Conservation (phyloP, 1,140 invertebrate species). For the Metaphire vulgaris region DNA sequence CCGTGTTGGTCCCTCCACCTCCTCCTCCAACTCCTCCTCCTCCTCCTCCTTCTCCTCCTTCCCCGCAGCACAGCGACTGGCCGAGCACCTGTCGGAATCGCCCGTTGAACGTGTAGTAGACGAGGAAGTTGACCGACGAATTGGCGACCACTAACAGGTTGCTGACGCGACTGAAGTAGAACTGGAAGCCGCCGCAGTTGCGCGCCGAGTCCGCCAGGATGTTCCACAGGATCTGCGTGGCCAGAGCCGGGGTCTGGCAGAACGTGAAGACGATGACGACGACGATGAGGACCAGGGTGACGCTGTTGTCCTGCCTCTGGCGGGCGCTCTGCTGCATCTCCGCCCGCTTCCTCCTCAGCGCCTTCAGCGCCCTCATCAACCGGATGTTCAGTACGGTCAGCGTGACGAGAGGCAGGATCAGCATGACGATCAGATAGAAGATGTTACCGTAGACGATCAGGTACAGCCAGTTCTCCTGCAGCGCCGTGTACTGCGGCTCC, state of each 20-base stretch:
- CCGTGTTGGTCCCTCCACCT: too few species aligned
- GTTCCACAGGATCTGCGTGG: conserved; percentile 28
- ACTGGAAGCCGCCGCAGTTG: conserved; percentile 29
- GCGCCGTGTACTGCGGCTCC: neutral
- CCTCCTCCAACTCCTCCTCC: too few species aligned
- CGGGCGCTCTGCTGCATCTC: conserved; percentile 31
- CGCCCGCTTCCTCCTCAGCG: conserved; percentile 22
- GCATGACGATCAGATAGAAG: conserved; percentile 28
- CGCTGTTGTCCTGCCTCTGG: conserved; percentile 30
- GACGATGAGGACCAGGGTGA: conserved; percentile 30
- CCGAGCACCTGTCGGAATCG: conserved; percentile 24
- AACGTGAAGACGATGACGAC: conserved; percentile 30
- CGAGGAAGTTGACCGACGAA: conserved; percentile 27
- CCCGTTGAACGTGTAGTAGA: conserved; percentile 29
- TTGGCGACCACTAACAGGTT: conserved; percentile 26
- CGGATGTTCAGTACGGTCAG: conserved; percentile 30
- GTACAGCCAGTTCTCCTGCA: conserved; percentile 6
- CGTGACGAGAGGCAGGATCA: conserved; percentile 23
- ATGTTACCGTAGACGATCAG: conserved; percentile 26
- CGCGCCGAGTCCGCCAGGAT: conserved; percentile 11
- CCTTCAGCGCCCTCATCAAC: conserved; percentile 28
- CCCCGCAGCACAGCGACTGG: neutral
- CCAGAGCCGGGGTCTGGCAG: conserved; percentile 27
- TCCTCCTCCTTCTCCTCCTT: too few species aligned
- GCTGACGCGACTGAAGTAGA: conserved; percentile 24